Base-by-base conservation (phyloP, 2,888 invertebrate genomes). In the Agonopterix heracliana region DNA sequence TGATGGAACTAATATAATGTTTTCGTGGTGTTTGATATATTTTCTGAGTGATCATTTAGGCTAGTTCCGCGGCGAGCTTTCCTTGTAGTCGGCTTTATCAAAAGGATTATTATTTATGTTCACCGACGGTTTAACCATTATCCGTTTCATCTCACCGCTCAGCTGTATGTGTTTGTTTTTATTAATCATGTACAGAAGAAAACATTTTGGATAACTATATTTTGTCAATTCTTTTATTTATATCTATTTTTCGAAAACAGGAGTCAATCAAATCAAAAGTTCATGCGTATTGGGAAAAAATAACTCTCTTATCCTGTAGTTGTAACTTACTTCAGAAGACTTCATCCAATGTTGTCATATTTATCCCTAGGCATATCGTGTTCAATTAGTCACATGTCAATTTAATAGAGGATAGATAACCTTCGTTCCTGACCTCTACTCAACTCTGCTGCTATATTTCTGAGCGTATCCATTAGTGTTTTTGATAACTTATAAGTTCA, bases 91-190 rank as follows among this genome's bases (percentile, higher is more conserved):
- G 71, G 75, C 66, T 69, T 74, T 74, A 79, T 79, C 74, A 79
- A 79, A 77, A 73, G 75, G 67, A 68, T 60, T 55, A 67, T 81
- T 72, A 79, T 76, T 78, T 77, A 78, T 78, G 71, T 71, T 68
- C 66, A 61, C 64, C 70, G 70, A 67, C 68, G 66, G 67, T 59
- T 67, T 65, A 58, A 68, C 69, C 70, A 69, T 54, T 55, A 64
- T 68, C 64, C 65, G 61, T 68, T 77, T 77, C 70, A 74, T 77
- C 72, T 71, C 63, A 63, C 65, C 60, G 65, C 53, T 41, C n/a
- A 38, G 41, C 58, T 58, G 53, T 61, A 55, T 59, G 53, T 57
- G 26, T 53, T 52, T 44, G 38, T 17, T 11, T 46, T 41, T 41
- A 12, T 38, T 11, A 41, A 12, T n/a, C 10, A 11, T 41, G 11